Conservation (phyloP, 1,140 invertebrate species). For the Geopemphigus sp. region DNA sequence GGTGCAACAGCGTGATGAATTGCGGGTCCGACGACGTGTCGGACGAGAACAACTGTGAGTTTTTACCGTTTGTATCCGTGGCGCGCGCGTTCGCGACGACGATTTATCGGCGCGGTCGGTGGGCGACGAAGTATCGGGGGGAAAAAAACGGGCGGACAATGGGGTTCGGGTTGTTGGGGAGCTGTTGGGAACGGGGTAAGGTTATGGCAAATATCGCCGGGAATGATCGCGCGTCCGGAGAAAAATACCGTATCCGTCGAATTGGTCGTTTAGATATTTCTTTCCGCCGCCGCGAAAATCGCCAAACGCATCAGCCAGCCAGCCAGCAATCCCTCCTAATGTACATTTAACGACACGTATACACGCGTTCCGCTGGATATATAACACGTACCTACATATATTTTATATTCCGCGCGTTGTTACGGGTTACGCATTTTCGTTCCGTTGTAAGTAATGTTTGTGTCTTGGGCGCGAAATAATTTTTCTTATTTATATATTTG, state of each 20-base stretch:
- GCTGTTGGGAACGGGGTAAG: too few species aligned
- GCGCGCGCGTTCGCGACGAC: background rate
- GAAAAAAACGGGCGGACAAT: too few species aligned
- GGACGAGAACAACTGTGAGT: constrained; percentile 78
- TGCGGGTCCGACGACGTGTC: constrained; percentile 75
- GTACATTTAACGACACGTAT: constrained; percentile 11
- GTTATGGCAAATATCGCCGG: background rate
- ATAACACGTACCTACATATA: too few species aligned
- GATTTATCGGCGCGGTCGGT: background rate
- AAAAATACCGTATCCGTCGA: background rate
- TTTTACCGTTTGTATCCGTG: background rate
- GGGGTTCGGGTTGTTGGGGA: too few species aligned
- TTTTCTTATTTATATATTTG: too few species aligned
- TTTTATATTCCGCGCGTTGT: too few species aligned
- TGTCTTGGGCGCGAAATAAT: too few species aligned
- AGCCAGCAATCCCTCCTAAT: too few species aligned
- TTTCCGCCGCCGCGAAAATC: background rate
- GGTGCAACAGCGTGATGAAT: constrained; percentile 76
- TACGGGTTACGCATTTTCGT: too few species aligned
- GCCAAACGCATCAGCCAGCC: background rate
- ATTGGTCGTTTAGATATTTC: constrained; percentile 10
- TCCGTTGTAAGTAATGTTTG: too few species aligned
- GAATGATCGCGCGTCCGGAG: background rate
- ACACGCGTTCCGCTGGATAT: background rate
- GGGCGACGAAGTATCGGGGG: background rate